Base-by-base conservation (phyloP, 2,888 invertebrate species). In the Callyntrura sp. region DNA sequence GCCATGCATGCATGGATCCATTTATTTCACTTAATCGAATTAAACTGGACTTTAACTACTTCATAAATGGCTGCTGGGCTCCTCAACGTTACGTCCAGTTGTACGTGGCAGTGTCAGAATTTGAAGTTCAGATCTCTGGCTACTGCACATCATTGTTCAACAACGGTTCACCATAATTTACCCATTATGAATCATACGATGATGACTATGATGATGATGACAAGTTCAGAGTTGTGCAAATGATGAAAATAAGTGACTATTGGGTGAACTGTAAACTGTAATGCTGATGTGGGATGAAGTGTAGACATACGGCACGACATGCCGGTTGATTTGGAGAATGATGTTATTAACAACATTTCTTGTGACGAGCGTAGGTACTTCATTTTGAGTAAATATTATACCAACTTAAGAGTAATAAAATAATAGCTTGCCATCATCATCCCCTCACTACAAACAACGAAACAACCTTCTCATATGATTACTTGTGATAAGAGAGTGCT, bases 11-110 rank as follows among this genome's bases (percentile, higher is more conserved):
- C 86, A 51, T 20, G 86, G 51, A 17, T 70, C 60, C 87, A 82
- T 87, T 87, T 68, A 86, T 86, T 86, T 86, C 86, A 87, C 81
- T 87, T 87, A 87, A 87, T 87, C 82, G 73, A 87, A 87, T 87
- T 82, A 87, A 87, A 87, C 81, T 81, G 68, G 70, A 82, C 73
- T 87, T 87, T 82, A 87, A 87, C 82, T 82, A 57, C 82, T 82
- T 70, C 60, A 87, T 73, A 87, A 87, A 70, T 70, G 87, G 25
- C 70, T 76, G 60, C n/a, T 73, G 73, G 57, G 55, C 70, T 73
- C 76, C 84, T 57, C 62, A 57, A 28, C 70, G 25, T 45, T 9
- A 45, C 45, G 1, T 60, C 17, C 35, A 35, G 25, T 9, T 51
- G 23, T 51, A 14, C 23, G 23, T 55, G 55, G 28, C n/a, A 45